Base-by-base conservation (phyloP, 2,113 vertebrate genomes). In the Gallinago media region DNA sequence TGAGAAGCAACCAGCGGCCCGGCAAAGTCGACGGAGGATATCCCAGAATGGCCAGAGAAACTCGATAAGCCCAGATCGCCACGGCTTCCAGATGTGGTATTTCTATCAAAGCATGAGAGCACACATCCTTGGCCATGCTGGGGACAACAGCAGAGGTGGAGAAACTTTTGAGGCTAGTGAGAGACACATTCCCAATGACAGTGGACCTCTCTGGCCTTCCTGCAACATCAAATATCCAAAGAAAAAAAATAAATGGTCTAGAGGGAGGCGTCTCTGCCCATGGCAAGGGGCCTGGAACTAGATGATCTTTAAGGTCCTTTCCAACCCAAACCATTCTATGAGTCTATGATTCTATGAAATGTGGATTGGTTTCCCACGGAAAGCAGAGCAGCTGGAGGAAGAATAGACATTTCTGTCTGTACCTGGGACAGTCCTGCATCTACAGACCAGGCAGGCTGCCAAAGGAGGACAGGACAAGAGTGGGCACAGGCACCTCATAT, bases 121-220 rank as follows among this genome's bases (percentile, higher is more conserved):
- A 25, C 31, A 8, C 38, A 20, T 22, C 68, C 62, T 52, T 29
- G 76, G 63, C 74, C 18, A 19, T 3, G 18, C 44, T 32, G 56
- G 47, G 68, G 59, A 61, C 1, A 34, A 27, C 26, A 74, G 14
- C 5, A 16, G 49, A 59, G 18, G 44, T 9, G 40, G 14, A 32
- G 31, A 11, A 67, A 34, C 3, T n/a, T 16, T 1, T 8, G 14
- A 32, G 46, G n/a, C 4, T 52, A 2, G 31, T 0, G 2, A 29
- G 67, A 65, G 38, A 26, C 31, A 18, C 0, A 0, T 26, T 56
- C n/a, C 19, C 21, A 12, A 1, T 5, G 27, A 54, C 11, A 61
- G 22, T 3, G 15, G 29, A 38, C 8, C 11, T 38, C 52, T 63
- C 47, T 34, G 74, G 47, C 26, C 61, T 34, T 56, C 27, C 56